phyloP scores from a whole-genome alignment of 2,888 invertebrate species.

The Parnassius apollo region DNA sequence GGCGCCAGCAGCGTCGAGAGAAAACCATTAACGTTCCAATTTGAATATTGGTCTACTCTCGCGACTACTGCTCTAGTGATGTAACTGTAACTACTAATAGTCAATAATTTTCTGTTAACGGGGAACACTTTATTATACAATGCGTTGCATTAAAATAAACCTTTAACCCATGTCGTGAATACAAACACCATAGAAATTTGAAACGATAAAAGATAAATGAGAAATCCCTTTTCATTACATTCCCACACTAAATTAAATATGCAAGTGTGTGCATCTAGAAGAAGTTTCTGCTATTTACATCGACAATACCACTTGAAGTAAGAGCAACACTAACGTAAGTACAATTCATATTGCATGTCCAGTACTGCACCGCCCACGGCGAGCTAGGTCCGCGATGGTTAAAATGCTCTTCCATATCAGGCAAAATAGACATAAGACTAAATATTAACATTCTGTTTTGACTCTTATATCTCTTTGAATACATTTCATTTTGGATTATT shows the following conservation, averaged over 20 bases:
- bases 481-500: conserved; percentile 2
- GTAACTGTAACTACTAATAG: conserved; percentile 32
- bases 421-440: conserved; percentile 30
- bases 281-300: conserved; percentile 53
- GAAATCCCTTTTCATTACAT: conserved; percentile 37
- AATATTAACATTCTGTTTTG: conserved; percentile 23
- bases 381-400: conserved; percentile 49
- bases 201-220: conserved; percentile 33
- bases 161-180: conserved; percentile 31
- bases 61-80: conserved; percentile 41
- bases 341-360: conserved; percentile 75
- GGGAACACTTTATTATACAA: background rate
- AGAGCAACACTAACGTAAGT: conserved; percentile 48
- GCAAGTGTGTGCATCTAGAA: conserved; percentile 43
- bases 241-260: conserved; percentile 50
- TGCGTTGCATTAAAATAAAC: background rate
- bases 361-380: conserved; percentile 71
- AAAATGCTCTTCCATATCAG: conserved; percentile 39
- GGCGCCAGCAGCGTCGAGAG: conserved; percentile 55
- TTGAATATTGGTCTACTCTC: conserved; percentile 39
- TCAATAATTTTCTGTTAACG: conserved; percentile 2
- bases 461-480: conserved; percentile 3
- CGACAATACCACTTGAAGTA: conserved; percentile 42
- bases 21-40: conserved; percentile 48
- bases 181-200: conserved; percentile 32